Percentiles rank a stretch among this genome's conserved stretches.
Evolutionary conservation across 2,113 vertebrate genomes (phyloP).

Genomic region (Eubucco bourcierii): DNA sequence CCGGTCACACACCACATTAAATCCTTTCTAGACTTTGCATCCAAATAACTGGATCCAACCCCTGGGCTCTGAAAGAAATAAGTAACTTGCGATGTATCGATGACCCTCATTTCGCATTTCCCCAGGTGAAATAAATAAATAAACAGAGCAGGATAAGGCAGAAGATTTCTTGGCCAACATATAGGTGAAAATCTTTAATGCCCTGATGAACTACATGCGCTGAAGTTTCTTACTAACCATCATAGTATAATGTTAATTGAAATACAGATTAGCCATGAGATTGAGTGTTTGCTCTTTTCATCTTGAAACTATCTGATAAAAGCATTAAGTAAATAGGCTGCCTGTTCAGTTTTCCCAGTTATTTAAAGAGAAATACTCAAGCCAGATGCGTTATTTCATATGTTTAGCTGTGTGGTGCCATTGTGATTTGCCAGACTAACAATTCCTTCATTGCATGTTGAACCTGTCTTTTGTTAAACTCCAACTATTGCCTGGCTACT

Average conservation of each 20-base stretch:
- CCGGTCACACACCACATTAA: background rate
- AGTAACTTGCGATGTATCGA: background rate
- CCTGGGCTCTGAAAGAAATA: background rate
- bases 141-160: background rate
- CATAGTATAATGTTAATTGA: background rate
- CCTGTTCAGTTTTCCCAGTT: conserved; percentile 64
- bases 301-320: conserved; percentile 10
- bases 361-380: conserved; percentile 73
- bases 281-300: background rate
- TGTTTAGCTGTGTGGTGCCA: conserved; percentile 69
- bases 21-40: background rate
- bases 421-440: conserved; percentile 75
- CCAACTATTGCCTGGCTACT: conserved; percentile 75
- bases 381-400: conserved; percentile 82
- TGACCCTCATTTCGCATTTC: background rate
- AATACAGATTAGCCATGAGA: conserved; percentile 9
- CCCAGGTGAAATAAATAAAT: background rate
- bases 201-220: accelerated
- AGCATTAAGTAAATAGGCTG: background rate
- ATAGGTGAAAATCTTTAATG: background rate
- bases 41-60: background rate
- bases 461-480: conserved; percentile 62
- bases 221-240: background rate
- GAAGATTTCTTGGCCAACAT: background rate
- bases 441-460: conserved; percentile 70